phyloP scores from a whole-genome alignment of 2,888 invertebrate species.

The Tiliacea aurago region DNA sequence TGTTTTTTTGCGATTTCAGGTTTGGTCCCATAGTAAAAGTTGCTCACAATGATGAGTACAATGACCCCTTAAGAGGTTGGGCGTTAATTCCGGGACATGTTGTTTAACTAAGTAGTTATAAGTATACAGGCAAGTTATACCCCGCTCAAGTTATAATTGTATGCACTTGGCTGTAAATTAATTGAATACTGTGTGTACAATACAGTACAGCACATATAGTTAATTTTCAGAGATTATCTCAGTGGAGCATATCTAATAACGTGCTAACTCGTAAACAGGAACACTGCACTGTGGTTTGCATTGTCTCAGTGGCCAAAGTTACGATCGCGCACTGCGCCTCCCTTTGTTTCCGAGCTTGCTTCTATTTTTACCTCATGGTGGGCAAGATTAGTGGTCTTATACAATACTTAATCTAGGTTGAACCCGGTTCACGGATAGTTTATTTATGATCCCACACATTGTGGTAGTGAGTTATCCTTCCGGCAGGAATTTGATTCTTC shows the following conservation, averaged over 20 bases:
- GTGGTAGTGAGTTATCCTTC: conserved; percentile 38
- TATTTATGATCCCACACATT: conserved; percentile 52
- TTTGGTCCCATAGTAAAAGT: too few species aligned
- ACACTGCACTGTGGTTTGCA: conserved; percentile 60
- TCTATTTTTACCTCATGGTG: conserved; percentile 50
- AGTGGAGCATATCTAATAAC: conserved; percentile 58
- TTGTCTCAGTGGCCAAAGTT: conserved; percentile 61
- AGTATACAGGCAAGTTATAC: conserved; percentile 18
- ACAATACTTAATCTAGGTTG: conserved; percentile 45
- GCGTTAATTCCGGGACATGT: too few species aligned
- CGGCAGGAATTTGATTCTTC: conserved; percentile 42
- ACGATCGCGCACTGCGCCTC: conserved; percentile 67
- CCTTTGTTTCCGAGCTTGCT: conserved; percentile 51
- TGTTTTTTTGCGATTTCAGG: too few species aligned
- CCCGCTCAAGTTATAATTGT: conserved; percentile 49
- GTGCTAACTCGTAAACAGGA: conserved; percentile 61
- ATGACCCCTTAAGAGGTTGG: too few species aligned
- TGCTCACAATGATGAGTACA: too few species aligned
- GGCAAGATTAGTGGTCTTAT: conserved; percentile 49
- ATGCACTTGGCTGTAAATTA: conserved; percentile 43
- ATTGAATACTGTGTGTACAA: conserved; percentile 28
- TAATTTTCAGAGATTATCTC: conserved; percentile 54
- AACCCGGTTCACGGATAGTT: conserved; percentile 47
- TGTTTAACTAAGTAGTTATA: neutral
- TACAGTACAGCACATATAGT: conserved; percentile 38